Base-by-base conservation (phyloP, 1,140 invertebrate genomes). In the Thaumetopoea pityocampa region DNA sequence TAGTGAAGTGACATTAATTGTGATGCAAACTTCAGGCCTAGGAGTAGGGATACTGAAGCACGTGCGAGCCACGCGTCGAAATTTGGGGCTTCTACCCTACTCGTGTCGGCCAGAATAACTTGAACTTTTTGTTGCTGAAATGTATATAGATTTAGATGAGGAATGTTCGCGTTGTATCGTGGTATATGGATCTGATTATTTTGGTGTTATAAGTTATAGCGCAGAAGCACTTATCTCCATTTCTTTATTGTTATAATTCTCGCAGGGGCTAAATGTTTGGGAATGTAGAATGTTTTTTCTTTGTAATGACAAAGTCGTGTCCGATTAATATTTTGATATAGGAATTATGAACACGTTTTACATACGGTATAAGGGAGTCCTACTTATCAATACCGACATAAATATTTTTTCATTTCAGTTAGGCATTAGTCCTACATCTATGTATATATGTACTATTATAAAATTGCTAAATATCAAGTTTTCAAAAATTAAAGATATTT, bases 1-100 rank as follows among this genome's bases (percentile, higher is more conserved):
- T 71, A 69, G 57, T 52, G 46, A 51, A 35, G 49, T 66, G 53
- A 66, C 65, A 58, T 60, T 62, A 60, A 70, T 61, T 63, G 57
- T 61, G 58, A 61, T 67, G 50, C 58, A 59, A 70, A 72, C 51
- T 72, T 61, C 50, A 44, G 41, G 51, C 50, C 45, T 52, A 33
- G 46, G 48, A 42, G 30, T 36, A 44, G 46, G 40, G 45, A 61
- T 33, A 37, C 30, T 17, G 30, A 44, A 56, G 36, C 65, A 60
- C 69, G 68, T 65, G 68, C 33, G 32, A 10, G 54, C 23, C 61
- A 68, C 65, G 68, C 46, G 61, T 15, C 54, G 23, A 51, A 56
- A 29, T 67, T 67, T 48, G 49, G 44, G 50, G 56, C 48, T 42
- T 48, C 43, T 26, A 51, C 47, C 49, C 45, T 51, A 53, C 38